Conservation (phyloP, 2,113 vertebrate species). For the Mionectes macconnelli region DNA sequence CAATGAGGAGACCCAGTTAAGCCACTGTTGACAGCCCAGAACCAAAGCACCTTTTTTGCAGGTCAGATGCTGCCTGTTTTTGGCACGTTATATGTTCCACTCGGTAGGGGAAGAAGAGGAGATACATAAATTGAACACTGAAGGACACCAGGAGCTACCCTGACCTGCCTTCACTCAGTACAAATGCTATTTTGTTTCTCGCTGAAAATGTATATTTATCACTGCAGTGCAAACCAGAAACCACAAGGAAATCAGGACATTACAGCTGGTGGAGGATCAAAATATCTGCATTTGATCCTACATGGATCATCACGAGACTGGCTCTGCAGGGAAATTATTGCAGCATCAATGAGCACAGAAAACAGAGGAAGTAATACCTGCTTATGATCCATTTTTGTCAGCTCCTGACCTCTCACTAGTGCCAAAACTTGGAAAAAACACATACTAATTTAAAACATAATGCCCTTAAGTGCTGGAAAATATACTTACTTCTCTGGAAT, state of each 20-base stretch:
- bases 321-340: not conserved
- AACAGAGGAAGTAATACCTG: not conserved
- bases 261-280: not conserved
- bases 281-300: not conserved
- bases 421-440: not conserved
- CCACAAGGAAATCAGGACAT: not conserved
- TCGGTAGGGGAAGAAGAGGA: not conserved
- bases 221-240: not conserved
- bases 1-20: not conserved
- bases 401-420: not conserved
- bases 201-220: not conserved
- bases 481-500: conserved; percentile 18
- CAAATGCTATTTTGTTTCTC: not conserved
- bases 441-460: not conserved
- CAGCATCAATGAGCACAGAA: not conserved
- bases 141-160: not conserved
- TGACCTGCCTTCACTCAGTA: not conserved
- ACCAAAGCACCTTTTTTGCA: not conserved
- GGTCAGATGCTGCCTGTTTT: not conserved
- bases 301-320: not conserved
- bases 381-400: not conserved
- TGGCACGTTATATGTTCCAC: not conserved
- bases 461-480: conserved; percentile 1
- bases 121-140: not conserved
- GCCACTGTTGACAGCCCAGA: not conserved